A percentile compares a stretch with the other conserved stretches of the same genome.
Evolutionary conservation across 2,797 vertebrate species (phyloP).

Genomic region (Setipinna tenuifilis): DNA sequence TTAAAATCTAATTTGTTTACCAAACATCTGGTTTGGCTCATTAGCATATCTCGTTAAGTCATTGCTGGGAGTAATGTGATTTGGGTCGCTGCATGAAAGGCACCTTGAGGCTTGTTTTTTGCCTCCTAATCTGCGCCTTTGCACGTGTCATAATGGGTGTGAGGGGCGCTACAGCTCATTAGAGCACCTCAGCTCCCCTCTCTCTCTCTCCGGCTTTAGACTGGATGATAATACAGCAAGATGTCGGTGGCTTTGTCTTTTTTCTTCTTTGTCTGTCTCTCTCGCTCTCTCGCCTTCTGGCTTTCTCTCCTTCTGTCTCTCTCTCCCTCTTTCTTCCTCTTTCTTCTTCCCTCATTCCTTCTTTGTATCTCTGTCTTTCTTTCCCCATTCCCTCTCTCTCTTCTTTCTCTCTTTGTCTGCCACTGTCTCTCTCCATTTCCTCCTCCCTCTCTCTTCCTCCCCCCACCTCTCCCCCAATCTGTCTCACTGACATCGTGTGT

Average conservation of each 20-base stretch:
- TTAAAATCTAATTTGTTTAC: neutral
- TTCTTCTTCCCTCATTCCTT: neutral
- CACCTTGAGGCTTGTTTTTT: neutral
- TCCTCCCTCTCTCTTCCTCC: neutral
- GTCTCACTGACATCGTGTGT: no score
- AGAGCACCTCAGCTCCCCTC: neutral
- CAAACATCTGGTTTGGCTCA: conserved; percentile 12
- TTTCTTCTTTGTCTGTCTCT: neutral
- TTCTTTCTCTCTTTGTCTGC: neutral
- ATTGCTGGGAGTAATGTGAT: neutral
- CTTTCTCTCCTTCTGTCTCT: neutral
- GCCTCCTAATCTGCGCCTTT: neutral
- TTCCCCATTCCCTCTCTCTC: neutral
- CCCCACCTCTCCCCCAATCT: no score
- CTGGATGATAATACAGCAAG: neutral
- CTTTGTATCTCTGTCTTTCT: conserved; percentile 18
- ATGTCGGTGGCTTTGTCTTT: no score
- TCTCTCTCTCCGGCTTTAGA: neutral
- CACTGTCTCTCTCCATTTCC: neutral
- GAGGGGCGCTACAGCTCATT: neutral
- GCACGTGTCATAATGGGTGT: neutral
- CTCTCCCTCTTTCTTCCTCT: neutral
- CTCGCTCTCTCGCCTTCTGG: neutral
- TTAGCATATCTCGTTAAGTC: conserved; percentile 8
- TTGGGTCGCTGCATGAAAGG: conserved; percentile 7